Percentiles rank a stretch among this genome's conserved stretches.
Conservation (phyloP, 2,113 vertebrate species). For the Perca fluviatilis region DNA sequence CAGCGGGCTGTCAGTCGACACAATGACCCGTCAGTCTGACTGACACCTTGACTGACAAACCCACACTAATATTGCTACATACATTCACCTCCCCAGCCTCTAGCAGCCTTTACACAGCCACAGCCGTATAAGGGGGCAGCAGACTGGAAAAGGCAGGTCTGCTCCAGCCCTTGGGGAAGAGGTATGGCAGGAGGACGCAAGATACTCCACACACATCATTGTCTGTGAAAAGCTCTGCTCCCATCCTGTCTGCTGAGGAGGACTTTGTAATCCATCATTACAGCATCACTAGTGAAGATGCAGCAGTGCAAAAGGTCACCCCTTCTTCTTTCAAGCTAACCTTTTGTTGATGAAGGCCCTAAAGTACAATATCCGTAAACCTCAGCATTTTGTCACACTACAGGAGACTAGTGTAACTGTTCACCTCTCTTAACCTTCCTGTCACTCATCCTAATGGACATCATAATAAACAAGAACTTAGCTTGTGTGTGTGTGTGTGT, state of each 20-base stretch:
- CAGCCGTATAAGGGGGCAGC: constrained; percentile 14
- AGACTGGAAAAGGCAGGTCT: constrained; percentile 20
- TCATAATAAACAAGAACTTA: constrained; percentile 51
- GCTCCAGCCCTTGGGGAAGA: constrained; percentile 10
- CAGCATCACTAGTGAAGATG: constrained; percentile 50
- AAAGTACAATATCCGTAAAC: constrained; percentile 31
- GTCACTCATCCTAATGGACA: constrained; percentile 70
- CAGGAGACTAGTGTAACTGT: constrained; percentile 51
- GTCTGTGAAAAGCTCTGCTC: constrained; percentile 42
- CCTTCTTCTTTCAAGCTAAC: constrained; percentile 16
- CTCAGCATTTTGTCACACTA: constrained; percentile 63
- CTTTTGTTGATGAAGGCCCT: constrained; percentile 59
- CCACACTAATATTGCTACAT: constrained; percentile 28
- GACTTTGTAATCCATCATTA: constrained; percentile 62
- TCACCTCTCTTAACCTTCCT: constrained; percentile 65
- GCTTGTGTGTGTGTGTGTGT: constrained; percentile 2
- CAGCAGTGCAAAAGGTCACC: constrained; percentile 49
- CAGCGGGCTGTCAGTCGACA: constrained; percentile 63
- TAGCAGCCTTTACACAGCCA: constrained; percentile 12
- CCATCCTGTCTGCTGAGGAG: constrained; percentile 34
- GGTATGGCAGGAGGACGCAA: constrained; percentile 3
- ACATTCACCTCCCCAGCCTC: background rate
- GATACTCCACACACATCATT: constrained; percentile 29
- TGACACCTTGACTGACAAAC: constrained; percentile 73
- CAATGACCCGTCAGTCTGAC: constrained; percentile 66